Percentiles rank a stretch among this genome's conserved stretches.
phyloP scores from a whole-genome alignment of 2,797 vertebrate genomes.

The Mergus octosetaceus region DNA sequence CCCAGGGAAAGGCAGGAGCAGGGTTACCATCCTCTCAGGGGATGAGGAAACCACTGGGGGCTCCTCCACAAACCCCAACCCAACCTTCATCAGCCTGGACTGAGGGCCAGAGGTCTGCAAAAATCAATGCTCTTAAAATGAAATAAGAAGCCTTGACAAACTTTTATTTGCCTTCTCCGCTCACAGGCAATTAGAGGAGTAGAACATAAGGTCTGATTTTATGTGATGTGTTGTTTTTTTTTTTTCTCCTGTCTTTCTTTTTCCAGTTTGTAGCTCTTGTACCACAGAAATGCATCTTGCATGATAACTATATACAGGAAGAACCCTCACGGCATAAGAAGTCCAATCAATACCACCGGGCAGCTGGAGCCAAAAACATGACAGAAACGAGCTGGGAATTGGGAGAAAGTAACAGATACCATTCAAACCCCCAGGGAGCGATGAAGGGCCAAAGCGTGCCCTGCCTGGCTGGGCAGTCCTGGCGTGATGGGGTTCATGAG shows the following conservation, averaged over 20 bases:
- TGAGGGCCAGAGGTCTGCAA: background rate
- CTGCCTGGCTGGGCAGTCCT: background rate
- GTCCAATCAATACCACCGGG: conserved; percentile 10
- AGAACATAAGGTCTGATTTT: background rate
- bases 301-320: background rate
- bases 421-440: background rate
- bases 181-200: conserved; percentile 11
- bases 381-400: background rate
- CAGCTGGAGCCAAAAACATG: background rate
- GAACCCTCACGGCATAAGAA: background rate
- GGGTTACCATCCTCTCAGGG: background rate
- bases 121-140: background rate
- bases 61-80: background rate
- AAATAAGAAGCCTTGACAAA: background rate
- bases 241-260: background rate
- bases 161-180: background rate
- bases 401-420: conserved; percentile 11
- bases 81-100: background rate
- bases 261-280: background rate
- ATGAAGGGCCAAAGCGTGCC: background rate
- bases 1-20: background rate
- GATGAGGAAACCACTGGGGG: background rate
- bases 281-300: background rate
- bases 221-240: background rate
- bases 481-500: background rate